Conservation (phyloP, 2,888 invertebrate genomes). For the Steromphala cineraria region DNA sequence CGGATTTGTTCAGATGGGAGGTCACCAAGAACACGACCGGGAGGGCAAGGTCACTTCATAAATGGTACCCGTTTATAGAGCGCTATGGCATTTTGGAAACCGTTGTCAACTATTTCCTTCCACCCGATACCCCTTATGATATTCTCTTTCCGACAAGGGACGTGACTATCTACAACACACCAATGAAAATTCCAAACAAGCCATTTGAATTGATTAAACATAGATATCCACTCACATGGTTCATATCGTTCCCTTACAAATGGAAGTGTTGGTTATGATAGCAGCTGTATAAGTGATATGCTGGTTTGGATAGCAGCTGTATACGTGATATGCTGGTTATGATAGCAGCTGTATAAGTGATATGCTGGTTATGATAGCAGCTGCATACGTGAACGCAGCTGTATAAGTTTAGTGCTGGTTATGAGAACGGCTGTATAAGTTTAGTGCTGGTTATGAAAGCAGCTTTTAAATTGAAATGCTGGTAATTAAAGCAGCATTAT, state of each 20-base stretch:
- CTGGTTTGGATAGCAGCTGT: too few species aligned
- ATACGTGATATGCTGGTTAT: too few species aligned
- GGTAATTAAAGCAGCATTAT: too few species aligned
- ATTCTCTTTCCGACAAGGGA: conserved; percentile 13
- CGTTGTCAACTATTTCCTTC: conserved; percentile 14
- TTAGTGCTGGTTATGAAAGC: too few species aligned
- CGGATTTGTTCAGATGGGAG: conserved; percentile 27
- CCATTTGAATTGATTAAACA: neutral
- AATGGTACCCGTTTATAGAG: conserved; percentile 27
- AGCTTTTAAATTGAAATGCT: too few species aligned
- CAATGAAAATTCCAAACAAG: conserved; percentile 7
- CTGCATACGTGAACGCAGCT: neutral
- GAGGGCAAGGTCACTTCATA: neutral
- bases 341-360: too few species aligned
- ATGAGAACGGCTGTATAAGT: too few species aligned
- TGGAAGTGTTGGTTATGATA: conserved; percentile 25
- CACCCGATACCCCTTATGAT: neutral
- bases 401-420: too few species aligned
- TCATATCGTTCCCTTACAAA: conserved; percentile 23
- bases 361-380: too few species aligned
- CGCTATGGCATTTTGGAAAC: neutral
- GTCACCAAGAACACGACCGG: neutral
- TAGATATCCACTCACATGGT: conserved; percentile 27
- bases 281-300: too few species aligned
- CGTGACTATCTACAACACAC: neutral